Evolutionary conservation across 1,140 invertebrate genomes (phyloP).

Genomic region (Pristionchus pacificus): DNA sequence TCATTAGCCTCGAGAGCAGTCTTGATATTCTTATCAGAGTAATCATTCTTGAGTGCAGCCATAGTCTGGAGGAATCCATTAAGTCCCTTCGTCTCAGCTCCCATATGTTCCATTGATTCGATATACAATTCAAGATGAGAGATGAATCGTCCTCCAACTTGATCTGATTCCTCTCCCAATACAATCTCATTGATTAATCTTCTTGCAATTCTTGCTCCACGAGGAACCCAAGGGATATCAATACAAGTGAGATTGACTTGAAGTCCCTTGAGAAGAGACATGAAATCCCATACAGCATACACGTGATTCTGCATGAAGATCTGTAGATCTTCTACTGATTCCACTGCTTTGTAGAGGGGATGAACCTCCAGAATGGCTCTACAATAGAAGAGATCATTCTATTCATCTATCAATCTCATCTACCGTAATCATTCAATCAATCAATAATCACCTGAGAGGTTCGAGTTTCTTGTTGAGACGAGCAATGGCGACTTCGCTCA

Average conservation of each 20-base stretch:
- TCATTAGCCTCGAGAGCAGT: conserved; percentile 8
- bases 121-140: conserved; percentile 30
- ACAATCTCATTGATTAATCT: conserved; percentile 34
- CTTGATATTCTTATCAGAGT: not conserved
- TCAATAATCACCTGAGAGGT: conserved; percentile 19
- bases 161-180: conserved; percentile 28
- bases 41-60: not conserved
- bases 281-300: conserved; percentile 34
- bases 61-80: not conserved
- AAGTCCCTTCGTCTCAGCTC: conserved; percentile 1
- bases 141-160: conserved; percentile 25
- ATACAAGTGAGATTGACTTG: conserved; percentile 29
- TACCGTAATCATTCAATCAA: too few relatives aligned
- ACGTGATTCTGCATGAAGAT: conserved; percentile 33
- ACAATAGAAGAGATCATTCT: not conserved
- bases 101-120: conserved; percentile 16
- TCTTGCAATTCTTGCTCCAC: conserved; percentile 10
- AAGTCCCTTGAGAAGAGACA: conserved; percentile 31
- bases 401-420: not conserved
- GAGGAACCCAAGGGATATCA: conserved; percentile 21
- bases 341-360: conserved; percentile 23
- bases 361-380: conserved; percentile 17
- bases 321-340: conserved; percentile 21
- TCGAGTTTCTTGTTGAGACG: conserved; percentile 18
- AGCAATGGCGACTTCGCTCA: conserved; percentile 4